phyloP scores from a whole-genome alignment of 2,888 invertebrate species.

The Napeogenes inachia region DNA sequence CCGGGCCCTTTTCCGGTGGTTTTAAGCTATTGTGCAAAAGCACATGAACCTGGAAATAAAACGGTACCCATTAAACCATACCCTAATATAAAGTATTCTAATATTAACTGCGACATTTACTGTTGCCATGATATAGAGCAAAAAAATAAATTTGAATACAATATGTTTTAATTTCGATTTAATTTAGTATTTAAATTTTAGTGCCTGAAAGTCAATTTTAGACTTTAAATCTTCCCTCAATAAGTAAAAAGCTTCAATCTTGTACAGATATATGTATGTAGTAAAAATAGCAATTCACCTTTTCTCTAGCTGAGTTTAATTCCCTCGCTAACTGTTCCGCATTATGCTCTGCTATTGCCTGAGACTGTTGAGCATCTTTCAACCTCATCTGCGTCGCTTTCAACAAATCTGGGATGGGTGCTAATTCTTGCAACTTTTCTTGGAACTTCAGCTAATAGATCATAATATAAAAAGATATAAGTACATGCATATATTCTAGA shows the following conservation, averaged over 20 bases:
- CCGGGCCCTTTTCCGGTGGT: slow-evolving; percentile 50
- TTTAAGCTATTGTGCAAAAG: slow-evolving; percentile 56
- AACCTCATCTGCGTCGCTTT: slow-evolving; percentile 82
- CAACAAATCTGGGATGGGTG: slow-evolving; percentile 82
- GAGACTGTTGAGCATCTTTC: slow-evolving; percentile 82
- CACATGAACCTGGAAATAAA: slow-evolving; percentile 51
- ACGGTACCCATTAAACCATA: background rate
- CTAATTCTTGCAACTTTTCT: slow-evolving; percentile 83
- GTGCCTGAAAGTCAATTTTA: no score
- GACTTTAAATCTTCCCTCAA: no score
- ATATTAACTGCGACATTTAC: no score
- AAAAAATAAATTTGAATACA: no score
- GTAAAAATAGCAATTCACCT: slow-evolving; percentile 49
- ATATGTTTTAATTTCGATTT: no score
- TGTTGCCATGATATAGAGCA: no score
- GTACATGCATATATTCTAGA: no score
- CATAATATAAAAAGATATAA: no score
- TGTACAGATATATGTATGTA: no score
- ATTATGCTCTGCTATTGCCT: slow-evolving; percentile 80
- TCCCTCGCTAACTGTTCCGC: slow-evolving; percentile 81
- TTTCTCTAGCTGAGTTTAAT: slow-evolving; percentile 79
- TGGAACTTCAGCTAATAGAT: slow-evolving; percentile 77
- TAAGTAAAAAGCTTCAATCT: no score
- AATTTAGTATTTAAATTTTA: background rate
- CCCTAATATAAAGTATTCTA: no score